Conservation (phyloP, 2,113 vertebrate species). For the Gadus chalcogrammus region DNA sequence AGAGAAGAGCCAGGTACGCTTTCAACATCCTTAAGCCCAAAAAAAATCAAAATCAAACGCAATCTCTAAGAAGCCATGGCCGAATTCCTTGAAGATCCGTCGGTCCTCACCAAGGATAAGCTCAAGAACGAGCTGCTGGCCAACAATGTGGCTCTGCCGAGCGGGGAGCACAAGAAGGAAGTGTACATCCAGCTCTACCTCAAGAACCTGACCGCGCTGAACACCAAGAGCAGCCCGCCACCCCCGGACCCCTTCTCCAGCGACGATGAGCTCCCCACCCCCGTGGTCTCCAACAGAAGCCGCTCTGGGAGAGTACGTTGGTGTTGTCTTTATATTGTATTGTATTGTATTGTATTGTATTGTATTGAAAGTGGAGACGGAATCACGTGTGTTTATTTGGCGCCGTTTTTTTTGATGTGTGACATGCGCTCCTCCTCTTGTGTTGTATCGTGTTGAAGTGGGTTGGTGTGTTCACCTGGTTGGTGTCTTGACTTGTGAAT, state of each 20-base stretch:
- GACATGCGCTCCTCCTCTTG: no score
- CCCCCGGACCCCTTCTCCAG: conserved; percentile 83
- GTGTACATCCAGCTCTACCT: conserved; percentile 95
- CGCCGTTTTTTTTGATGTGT: no score
- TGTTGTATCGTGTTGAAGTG: no score
- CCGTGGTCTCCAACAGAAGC: conserved; percentile 73
- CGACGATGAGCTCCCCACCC: conserved; percentile 84
- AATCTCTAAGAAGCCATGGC: conserved; percentile 73
- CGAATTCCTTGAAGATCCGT: conserved; percentile 89
- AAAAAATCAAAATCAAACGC: neutral
- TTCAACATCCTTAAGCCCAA: conserved; percentile 2
- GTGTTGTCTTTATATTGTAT: neutral
- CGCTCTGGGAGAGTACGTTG: conserved; percentile 71
- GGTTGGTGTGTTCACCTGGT: no score
- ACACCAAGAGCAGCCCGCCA: conserved; percentile 70
- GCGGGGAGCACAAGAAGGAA: conserved; percentile 91
- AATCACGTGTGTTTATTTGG: no score
- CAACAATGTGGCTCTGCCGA: conserved; percentile 87
- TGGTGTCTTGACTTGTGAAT: no score
- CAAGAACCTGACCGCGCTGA: conserved; percentile 84
- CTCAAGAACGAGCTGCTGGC: conserved; percentile 91
- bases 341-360: neutral
- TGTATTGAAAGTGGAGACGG: no score
- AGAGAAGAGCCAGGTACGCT: conserved; percentile 6
- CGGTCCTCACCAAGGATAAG: conserved; percentile 91